Evolutionary conservation across 2,888 invertebrate species (phyloP), one percentile per base, ranked within the genome.

Genomic region (Schizaphis graminum): DNA sequence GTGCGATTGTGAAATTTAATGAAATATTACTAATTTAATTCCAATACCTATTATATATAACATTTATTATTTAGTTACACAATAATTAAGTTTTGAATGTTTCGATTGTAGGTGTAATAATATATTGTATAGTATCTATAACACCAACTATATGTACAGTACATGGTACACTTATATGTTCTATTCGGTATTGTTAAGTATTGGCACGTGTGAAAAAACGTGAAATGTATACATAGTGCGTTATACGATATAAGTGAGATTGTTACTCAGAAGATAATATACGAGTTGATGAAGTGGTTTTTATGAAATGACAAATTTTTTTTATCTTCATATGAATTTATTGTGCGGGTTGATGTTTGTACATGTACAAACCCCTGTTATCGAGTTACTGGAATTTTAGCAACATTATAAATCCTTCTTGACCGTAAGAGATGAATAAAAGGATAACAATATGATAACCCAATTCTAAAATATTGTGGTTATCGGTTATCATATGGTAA

Each of bases 1-100:
- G 26, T 67, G 3, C 26, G n/a, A 61, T 90, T 67, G 89, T 61
- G 89, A 90, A 67, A 67, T 61, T 41, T 21, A 57, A 89, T 56
- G 5, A 89, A 89, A 56, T 57, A 56, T 41, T 28, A 41, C 41
- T 56, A 7, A 35, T 35, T 24, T 26, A 4, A 35, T 26, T 57
- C 41, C 89, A 57, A 41, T 41, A 56, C 11, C 49, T 53, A 53
- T 53, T 53, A 53, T 53, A 28, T 11, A 28, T 49, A 26, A 21
- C 3, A 49, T 47, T 5, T 47, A 47, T 47, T 47, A 47, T 53
- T 53, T n/a, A 35, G 87, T 87, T 53, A n/a, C 87, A 8, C 35
- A 87, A 87, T 49, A 57, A 89, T 56, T 89, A 56, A 56, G 57
- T 89, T 26, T 89, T 41, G 41, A 41, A 11, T 44, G 85, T 85